Conservation (phyloP, 2,113 vertebrate genomes). For the Amphiprion percula region DNA sequence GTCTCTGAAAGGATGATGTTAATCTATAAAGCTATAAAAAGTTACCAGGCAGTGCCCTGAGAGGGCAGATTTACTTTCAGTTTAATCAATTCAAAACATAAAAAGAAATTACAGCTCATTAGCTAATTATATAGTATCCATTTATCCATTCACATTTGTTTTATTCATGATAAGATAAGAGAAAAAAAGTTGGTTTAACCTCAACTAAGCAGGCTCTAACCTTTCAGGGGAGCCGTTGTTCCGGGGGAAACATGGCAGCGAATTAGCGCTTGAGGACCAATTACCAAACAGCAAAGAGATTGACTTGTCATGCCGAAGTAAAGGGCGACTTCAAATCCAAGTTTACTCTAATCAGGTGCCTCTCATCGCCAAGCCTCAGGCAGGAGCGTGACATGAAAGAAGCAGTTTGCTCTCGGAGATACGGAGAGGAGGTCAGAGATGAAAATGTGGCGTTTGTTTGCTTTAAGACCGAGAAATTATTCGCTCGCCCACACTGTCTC, state of each 20-base stretch:
- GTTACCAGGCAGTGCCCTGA: constrained; percentile 15
- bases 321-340: constrained; percentile 24
- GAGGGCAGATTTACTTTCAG: constrained; percentile 46
- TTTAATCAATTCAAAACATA: constrained; percentile 63
- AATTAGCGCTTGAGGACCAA: constrained; percentile 34
- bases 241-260: neutral
- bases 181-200: constrained; percentile 7
- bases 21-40: constrained; percentile 55
- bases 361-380: constrained; percentile 12
- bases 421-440: constrained; percentile 15
- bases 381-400: constrained; percentile 25
- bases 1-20: constrained; percentile 26
- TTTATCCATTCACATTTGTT: constrained; percentile 24
- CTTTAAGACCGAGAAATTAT: constrained; percentile 32
- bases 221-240: constrained; percentile 7
- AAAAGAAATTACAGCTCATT: constrained; percentile 54
- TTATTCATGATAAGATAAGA: constrained; percentile 20
- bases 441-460: constrained; percentile 28
- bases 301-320: constrained; percentile 26
- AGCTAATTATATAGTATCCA: constrained; percentile 46
- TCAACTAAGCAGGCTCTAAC: neutral
- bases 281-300: constrained; percentile 43
- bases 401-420: constrained; percentile 12
- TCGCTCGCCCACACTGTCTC: neutral
- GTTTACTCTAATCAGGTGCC: constrained; percentile 40